Conservation (phyloP, 2,888 invertebrate species). For the Celastrina argiolus region DNA sequence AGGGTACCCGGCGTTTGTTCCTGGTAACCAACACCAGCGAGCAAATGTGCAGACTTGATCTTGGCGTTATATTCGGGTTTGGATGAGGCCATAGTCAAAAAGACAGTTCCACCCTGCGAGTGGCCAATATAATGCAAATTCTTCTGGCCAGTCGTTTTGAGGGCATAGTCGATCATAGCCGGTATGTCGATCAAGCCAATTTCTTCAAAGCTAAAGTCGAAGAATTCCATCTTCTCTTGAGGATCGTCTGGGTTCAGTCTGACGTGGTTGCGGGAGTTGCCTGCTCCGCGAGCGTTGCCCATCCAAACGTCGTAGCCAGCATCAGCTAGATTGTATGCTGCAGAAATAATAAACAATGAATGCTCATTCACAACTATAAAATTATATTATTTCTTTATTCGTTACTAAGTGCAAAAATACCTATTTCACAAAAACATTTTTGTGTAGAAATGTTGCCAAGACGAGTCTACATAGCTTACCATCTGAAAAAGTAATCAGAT, state of each 20-base stretch:
- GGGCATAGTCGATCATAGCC: constrained; percentile 54
- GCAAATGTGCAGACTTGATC: constrained; percentile 50
- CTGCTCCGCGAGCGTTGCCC: constrained; percentile 88
- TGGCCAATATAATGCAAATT: constrained; percentile 62
- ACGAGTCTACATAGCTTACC: too few relatives aligned
- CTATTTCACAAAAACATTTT: too few relatives aligned
- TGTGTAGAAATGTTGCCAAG: too few relatives aligned
- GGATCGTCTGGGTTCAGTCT: constrained; percentile 46
- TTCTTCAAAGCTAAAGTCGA: constrained; percentile 59
- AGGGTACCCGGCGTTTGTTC: constrained; percentile 44
- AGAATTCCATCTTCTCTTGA: constrained; percentile 45
- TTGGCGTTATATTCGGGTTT: constrained; percentile 54
- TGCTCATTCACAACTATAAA: not conserved
- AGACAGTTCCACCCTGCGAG: constrained; percentile 62
- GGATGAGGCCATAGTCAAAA: constrained; percentile 50
- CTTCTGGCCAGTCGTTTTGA: constrained; percentile 43
- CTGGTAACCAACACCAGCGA: constrained; percentile 56
- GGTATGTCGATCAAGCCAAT: constrained; percentile 55
- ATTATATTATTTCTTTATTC: too few relatives aligned
- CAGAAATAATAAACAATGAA: not conserved
- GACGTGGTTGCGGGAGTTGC: constrained; percentile 80
- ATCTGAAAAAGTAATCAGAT: too few relatives aligned
- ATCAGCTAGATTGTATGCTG: constrained; percentile 82
- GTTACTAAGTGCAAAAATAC: too few relatives aligned
- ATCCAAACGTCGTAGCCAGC: constrained; percentile 87